Evolutionary conservation across 2,888 invertebrate genomes (phyloP).

Genomic region (Diabrotica balteata): DNA sequence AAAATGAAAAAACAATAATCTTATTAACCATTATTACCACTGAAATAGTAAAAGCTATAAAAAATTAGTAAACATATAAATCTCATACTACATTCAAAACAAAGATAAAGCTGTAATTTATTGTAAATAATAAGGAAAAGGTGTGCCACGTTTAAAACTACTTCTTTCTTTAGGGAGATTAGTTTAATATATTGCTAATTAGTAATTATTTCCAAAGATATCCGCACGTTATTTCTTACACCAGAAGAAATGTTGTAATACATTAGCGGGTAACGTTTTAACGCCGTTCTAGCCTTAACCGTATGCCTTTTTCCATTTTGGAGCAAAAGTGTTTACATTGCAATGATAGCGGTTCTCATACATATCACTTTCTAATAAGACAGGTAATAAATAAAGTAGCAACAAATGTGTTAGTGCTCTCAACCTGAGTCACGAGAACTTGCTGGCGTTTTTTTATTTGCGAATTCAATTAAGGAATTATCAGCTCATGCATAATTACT

Average conservation of each 20-base stretch:
- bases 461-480: conserved; percentile 46
- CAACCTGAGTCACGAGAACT: conserved; percentile 44
- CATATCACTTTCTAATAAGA: conserved; percentile 54
- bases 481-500: conserved; percentile 45
- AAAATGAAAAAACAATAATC: too few species aligned
- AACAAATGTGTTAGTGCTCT: conserved; percentile 45
- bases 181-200: too few species aligned
- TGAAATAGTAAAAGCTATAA: too few species aligned
- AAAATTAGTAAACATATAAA: too few species aligned
- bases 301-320: conserved; percentile 36
- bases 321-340: conserved; percentile 34
- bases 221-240: too few species aligned
- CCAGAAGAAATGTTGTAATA: background rate
- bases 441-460: conserved; percentile 39
- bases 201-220: too few species aligned
- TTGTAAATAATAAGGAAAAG: too few species aligned
- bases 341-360: conserved; percentile 45
- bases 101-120: too few species aligned
- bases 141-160: too few species aligned
- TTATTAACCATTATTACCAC: too few species aligned
- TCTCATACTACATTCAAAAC: too few species aligned
- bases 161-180: too few species aligned
- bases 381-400: conserved; percentile 50
- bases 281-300: background rate
- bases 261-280: conserved; percentile 1